Conservation (phyloP, 2,888 invertebrate species). For the Trimorus sp. region DNA sequence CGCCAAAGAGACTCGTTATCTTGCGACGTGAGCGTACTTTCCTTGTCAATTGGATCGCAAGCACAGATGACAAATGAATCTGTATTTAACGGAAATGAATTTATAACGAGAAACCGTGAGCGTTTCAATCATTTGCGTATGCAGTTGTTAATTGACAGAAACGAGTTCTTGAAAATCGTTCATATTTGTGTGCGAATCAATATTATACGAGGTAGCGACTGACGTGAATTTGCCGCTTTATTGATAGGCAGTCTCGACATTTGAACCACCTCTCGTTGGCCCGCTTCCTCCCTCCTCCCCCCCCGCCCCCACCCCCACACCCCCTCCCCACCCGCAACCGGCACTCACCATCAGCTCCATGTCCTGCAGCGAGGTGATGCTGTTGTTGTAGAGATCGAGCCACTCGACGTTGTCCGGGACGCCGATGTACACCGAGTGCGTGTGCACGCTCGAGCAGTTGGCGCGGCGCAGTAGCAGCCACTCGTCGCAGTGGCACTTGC, state of each 20-base stretch:
- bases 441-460: slow-evolving; percentile 73
- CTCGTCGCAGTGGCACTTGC: slow-evolving; percentile 74
- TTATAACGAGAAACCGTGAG: slow-evolving; percentile 45
- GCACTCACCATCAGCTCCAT: slow-evolving; percentile 75
- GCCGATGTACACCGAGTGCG: slow-evolving; percentile 76
- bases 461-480: slow-evolving; percentile 74
- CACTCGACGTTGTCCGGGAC: slow-evolving; percentile 73
- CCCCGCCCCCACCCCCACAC: not conserved
- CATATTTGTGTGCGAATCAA: slow-evolving; percentile 49
- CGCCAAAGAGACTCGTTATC: no score
- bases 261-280: slow-evolving; percentile 33
- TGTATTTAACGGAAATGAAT: slow-evolving; percentile 57
- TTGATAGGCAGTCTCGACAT: slow-evolving; percentile 53
- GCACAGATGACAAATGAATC: slow-evolving; percentile 45
- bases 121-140: slow-evolving; percentile 45
- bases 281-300: not conserved
- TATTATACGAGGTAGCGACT: slow-evolving; percentile 51
- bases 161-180: slow-evolving; percentile 59
- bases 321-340: not conserved
- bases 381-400: slow-evolving; percentile 78
- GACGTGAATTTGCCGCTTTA: slow-evolving; percentile 59
- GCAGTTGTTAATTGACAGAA: slow-evolving; percentile 58
- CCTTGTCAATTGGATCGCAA: slow-evolving; percentile 11
- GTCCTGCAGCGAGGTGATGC: slow-evolving; percentile 73
- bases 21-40: slow-evolving; percentile 18